A percentile compares a stretch with the other conserved stretches of the same genome.
phyloP scores from a whole-genome alignment of 2,797 vertebrate species.

The Menidia menidia region DNA sequence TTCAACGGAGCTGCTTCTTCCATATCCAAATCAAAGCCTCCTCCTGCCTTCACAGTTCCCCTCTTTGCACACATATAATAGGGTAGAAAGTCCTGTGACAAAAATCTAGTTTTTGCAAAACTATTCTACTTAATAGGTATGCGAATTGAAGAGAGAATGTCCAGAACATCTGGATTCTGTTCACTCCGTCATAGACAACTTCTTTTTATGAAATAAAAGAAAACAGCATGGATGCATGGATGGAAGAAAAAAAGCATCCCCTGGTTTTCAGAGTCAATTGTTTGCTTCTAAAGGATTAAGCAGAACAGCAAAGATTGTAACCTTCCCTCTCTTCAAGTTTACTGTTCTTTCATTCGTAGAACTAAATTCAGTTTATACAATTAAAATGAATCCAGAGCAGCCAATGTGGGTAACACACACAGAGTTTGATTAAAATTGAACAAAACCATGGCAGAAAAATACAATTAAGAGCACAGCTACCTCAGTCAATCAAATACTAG shows the following conservation, averaged over 20 bases:
- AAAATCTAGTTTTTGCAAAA: conserved; percentile 44
- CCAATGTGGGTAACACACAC: conserved; percentile 38
- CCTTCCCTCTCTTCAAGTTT: conserved; percentile 50
- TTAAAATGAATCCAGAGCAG: conserved; percentile 56
- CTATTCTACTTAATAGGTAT: conserved; percentile 40
- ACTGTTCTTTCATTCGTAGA: conserved; percentile 38
- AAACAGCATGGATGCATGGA: too few species aligned
- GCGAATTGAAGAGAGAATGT: conserved; percentile 36
- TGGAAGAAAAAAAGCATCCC: conserved; percentile 5
- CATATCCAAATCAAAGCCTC: conserved; percentile 54
- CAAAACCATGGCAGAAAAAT: conserved; percentile 65
- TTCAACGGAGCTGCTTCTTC: conserved; percentile 41
- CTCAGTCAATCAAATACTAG: conserved; percentile 65
- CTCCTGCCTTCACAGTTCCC: conserved; percentile 43
- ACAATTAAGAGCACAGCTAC: conserved; percentile 67
- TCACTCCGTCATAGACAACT: conserved; percentile 27
- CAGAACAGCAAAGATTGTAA: conserved; percentile 29
- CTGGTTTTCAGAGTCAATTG: conserved; percentile 38
- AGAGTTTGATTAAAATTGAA: conserved; percentile 71
- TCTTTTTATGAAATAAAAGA: conserved; percentile 26
- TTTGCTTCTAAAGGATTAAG: conserved; percentile 45
- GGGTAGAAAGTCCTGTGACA: conserved; percentile 38
- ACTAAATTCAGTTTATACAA: conserved; percentile 60
- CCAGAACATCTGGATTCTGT: conserved; percentile 44
- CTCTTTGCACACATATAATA: conserved; percentile 47